These are phyloP conservation scores for Pyrrhia umbra DNA, from an alignment of 2,888 invertebrate genomes.

Conservation along the genomic window DNA sequence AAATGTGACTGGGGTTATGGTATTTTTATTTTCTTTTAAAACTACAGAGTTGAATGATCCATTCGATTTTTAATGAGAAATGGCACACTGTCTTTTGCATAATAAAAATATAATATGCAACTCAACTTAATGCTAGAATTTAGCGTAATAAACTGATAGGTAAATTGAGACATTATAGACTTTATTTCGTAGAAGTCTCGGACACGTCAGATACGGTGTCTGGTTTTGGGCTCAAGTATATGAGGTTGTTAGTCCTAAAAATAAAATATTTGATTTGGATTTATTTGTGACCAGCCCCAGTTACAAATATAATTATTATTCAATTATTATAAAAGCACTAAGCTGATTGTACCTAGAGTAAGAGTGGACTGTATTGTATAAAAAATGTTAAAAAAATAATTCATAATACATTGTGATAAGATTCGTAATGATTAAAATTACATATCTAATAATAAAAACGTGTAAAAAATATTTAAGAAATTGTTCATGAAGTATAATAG, in stretches of 20 bases:
- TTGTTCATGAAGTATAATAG: conserved; percentile 51
- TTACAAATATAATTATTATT: conserved; percentile 9
- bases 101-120: too few species aligned
- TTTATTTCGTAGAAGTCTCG: neutral
- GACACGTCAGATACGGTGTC: too few species aligned
- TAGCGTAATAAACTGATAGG: too few species aligned
- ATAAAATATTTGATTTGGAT: neutral
- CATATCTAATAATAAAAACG: conserved; percentile 66
- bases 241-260: neutral
- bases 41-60: too few species aligned
- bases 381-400: conserved; percentile 53
- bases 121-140: too few species aligned
- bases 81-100: too few species aligned
- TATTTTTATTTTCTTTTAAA: neutral
- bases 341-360: conserved; percentile 29
- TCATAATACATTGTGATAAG: conserved; percentile 76
- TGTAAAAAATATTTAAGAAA: conserved; percentile 33
- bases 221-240: too few species aligned
- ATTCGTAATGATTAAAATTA: conserved; percentile 66
- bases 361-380: conserved; percentile 53
- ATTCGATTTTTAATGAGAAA: too few species aligned
- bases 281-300: conserved; percentile 12
- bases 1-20: conserved; percentile 35
- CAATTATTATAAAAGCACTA: conserved; percentile 2
- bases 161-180: neutral